Base-by-base conservation (phyloP, 1,140 invertebrate genomes). In the Leptonema lineaticorne region DNA sequence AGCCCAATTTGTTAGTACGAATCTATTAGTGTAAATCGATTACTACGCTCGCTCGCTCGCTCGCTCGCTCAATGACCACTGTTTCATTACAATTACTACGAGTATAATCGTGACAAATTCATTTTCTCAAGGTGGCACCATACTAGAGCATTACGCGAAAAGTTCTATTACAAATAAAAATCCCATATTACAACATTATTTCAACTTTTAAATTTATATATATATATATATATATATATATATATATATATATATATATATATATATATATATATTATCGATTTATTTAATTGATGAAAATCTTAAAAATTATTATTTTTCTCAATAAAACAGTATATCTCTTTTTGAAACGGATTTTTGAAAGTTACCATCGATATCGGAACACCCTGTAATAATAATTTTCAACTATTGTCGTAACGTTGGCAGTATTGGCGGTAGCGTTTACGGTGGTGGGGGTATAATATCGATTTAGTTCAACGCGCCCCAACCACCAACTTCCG, bases 231-330 rank as follows among this genome's bases (percentile, higher is more conserved):
- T 48, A 48, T 48, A 48, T 48, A 16, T 48, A 48, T 8, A 16
- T 48, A 8, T 48, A 48, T 48, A 48, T 16, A 8, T 48, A 48
- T 16, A 48, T 48, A 48, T 48, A 48, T 48, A 48, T 16, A 48
- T 48, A 48, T 6, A 48, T 16, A 48, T 48, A 16, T 6, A 6
- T 33, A 33, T 33, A 11, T 33, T 5, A 33, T 33, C n/a, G n/a
- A 33, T 33, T 33, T 33, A 33, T 33, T 6, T 6, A 33, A 6
- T 33, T 33, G 30, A 5, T 11, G 11, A 6, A 33, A 33, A 6
- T 33, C 30, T 6, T 6, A 6, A 33, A 33, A 33, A 6, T 33
- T 33, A 6, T 11, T 11, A 33, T 5, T 33, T 33, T 33, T 33
- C 30, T 6, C 30, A 33, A 33, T 33, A 33, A 6, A 33, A 33